Conservation (phyloP, 2,888 invertebrate genomes). For the Hartigia nigra region DNA sequence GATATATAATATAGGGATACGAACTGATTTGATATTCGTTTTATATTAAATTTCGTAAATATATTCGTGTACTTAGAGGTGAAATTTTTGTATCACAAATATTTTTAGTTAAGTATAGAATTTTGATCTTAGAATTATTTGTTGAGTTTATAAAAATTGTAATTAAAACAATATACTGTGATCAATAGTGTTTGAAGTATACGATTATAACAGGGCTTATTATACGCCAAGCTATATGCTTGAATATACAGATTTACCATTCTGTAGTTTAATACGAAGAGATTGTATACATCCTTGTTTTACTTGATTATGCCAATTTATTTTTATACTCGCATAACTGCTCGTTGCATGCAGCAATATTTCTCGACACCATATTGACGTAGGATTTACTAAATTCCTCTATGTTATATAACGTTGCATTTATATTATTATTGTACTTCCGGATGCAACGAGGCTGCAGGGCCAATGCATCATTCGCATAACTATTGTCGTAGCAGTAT, state of each 20-base stretch:
- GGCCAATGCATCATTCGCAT: not conserved
- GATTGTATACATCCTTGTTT: conserved; percentile 34
- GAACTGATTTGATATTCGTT: not conserved
- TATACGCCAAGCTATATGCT: not conserved
- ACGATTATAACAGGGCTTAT: not conserved
- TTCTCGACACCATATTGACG: not conserved
- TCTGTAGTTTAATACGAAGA: conserved; percentile 17
- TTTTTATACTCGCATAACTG: conserved; percentile 31
- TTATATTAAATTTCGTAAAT: not conserved
- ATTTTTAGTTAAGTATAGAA: not conserved
- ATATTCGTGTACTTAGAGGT: not conserved
- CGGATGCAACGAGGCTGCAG: not conserved
- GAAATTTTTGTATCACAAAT: not conserved
- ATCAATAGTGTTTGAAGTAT: not conserved
- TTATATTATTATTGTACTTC: not conserved
- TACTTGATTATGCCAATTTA: conserved; percentile 49
- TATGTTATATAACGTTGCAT: too few relatives aligned
- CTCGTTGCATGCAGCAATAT: not conserved
- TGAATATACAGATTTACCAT: not conserved
- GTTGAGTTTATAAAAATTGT: not conserved
- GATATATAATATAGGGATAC: not conserved
- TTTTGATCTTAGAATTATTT: not conserved
- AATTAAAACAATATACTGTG: not conserved
- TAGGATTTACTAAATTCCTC: not conserved
- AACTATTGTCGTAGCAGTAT: not conserved